These are phyloP conservation scores for Tortrix viridana DNA, from an alignment of 2,888 invertebrate species.

Conservation along the genomic window DNA sequence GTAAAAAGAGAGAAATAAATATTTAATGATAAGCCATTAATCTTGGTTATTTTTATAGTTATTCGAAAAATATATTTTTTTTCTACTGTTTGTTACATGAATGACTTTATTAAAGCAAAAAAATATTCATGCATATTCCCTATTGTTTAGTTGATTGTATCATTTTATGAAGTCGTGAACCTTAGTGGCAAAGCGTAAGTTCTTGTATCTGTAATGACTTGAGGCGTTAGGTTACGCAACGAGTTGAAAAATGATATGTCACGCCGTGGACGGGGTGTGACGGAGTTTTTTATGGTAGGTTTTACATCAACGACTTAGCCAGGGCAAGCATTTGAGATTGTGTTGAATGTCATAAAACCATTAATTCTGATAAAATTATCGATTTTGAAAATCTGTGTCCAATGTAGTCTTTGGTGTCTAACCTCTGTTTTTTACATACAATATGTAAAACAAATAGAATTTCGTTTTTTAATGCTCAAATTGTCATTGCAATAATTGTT, in stretches of 20 bases:
- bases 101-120: no score
- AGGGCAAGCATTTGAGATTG: neutral
- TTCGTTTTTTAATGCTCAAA: constrained; percentile 44
- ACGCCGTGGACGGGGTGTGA: no score
- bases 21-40: no score
- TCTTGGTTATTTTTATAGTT: no score
- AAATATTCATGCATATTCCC: no score
- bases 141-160: no score
- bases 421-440: neutral
- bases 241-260: neutral
- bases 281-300: neutral
- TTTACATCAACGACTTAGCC: neutral
- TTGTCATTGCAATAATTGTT: constrained; percentile 60
- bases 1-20: no score
- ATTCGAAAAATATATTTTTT: no score
- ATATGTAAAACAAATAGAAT: constrained; percentile 9
- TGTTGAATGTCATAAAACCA: neutral
- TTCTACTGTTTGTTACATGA: no score
- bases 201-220: neutral
- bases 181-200: no score
- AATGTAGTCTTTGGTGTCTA: neutral
- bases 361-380: neutral
- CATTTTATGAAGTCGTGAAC: no score
- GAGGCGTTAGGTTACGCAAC: neutral
- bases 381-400: neutral